Conservation (phyloP, 2,888 invertebrate species). For the Philonicus albiceps region DNA sequence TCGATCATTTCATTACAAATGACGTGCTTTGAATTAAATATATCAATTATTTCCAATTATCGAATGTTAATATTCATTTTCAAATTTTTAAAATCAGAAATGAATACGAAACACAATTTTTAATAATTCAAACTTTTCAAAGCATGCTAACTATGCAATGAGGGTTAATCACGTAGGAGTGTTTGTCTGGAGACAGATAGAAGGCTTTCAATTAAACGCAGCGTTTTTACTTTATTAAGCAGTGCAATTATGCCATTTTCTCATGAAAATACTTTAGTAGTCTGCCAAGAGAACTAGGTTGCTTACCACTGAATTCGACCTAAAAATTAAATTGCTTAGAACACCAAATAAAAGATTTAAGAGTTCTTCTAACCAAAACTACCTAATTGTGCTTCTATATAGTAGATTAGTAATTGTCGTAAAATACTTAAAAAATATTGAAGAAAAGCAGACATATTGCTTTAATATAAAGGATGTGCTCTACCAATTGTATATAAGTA, state of each 20-base stretch:
- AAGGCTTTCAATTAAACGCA: neutral
- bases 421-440: too few relatives aligned
- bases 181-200: neutral
- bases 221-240: neutral
- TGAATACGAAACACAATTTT: neutral
- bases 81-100: neutral
- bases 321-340: neutral
- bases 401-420: too few relatives aligned
- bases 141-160: neutral
- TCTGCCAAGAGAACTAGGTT: neutral
- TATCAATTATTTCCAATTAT: neutral
- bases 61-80: neutral
- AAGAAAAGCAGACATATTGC: too few relatives aligned
- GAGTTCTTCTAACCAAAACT: neutral
- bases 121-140: neutral
- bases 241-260: neutral
- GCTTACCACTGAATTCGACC: neutral
- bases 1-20: too few relatives aligned
- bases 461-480: too few relatives aligned
- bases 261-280: neutral
- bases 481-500: too few relatives aligned
- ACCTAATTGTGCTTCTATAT: too few relatives aligned
- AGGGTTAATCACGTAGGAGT: neutral
- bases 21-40: too few relatives aligned
- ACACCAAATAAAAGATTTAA: neutral